A percentile compares a stretch with the other conserved stretches of the same genome.
phyloP scores from a whole-genome alignment of 2,797 vertebrate genomes.

The Dicrostonyx torquatus region DNA sequence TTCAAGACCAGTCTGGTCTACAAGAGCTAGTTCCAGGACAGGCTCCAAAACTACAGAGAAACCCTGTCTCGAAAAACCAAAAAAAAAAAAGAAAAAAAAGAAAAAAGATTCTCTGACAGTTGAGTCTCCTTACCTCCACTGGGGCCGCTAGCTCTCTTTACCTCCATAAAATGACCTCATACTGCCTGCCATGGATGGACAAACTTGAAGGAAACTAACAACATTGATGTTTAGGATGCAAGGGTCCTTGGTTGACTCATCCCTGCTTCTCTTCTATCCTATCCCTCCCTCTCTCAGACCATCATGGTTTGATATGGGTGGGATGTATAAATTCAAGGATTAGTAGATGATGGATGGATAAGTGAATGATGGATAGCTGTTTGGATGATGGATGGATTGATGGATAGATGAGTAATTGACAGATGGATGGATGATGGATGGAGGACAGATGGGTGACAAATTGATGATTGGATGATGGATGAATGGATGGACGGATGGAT shows the following conservation, averaged over 20 bases:
- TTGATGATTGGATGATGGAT: not conserved
- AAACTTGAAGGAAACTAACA: not conserved
- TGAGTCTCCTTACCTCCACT: not conserved
- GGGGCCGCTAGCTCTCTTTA: not conserved
- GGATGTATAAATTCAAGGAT: too few species aligned
- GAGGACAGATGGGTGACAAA: too few species aligned
- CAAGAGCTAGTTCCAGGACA: too few species aligned
- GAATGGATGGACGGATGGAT: too few species aligned
- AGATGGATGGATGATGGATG: not conserved
- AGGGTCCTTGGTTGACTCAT: not conserved
- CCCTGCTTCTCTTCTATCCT: not conserved
- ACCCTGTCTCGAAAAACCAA: too few species aligned
- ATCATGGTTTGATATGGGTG: not conserved
- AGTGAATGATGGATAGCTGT: not conserved
- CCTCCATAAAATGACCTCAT: not conserved
- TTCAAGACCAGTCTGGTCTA: too few species aligned
- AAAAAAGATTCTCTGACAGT: not conserved
- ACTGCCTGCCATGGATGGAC: not conserved
- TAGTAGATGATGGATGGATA: not conserved
- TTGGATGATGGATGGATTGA: not conserved
- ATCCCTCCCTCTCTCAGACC: not conserved
- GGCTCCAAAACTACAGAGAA: too few species aligned
- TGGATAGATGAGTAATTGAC: not conserved
- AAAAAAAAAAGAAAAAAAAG: too few species aligned
- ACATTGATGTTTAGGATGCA: not conserved